A percentile compares a stretch with the other conserved stretches of the same genome.
These are phyloP conservation scores for Anabas testudineus DNA, from an alignment of 2,797 vertebrate species.

Conservation along the genomic window DNA sequence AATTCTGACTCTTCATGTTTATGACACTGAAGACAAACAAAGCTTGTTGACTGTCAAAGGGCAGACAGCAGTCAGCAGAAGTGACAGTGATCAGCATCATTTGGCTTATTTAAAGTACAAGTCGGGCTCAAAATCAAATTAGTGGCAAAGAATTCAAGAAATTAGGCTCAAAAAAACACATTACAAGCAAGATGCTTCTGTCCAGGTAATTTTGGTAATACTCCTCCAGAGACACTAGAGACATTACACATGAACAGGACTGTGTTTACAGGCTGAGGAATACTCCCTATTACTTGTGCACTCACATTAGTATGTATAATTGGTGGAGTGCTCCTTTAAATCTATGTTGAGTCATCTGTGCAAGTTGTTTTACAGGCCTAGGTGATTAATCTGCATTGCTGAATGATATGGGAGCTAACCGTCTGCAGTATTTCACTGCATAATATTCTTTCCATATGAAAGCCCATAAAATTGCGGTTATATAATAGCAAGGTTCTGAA, in stretches of 20 bases:
- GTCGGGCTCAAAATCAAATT: too few species aligned
- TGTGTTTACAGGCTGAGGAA: not conserved
- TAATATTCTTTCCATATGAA: slow-evolving; percentile 30
- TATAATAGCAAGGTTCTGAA: slow-evolving; percentile 47
- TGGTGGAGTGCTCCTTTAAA: slow-evolving; percentile 2
- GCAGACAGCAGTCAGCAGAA: too few species aligned
- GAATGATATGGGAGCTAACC: slow-evolving; percentile 20
- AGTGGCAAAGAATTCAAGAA: too few species aligned
- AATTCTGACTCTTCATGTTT: too few species aligned
- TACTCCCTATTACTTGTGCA: not conserved
- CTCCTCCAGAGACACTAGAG: not conserved
- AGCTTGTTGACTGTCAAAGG: too few species aligned
- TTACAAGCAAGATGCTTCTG: too few species aligned
- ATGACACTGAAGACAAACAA: too few species aligned
- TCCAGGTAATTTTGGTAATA: too few species aligned
- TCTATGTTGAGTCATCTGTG: not conserved
- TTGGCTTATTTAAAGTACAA: too few species aligned
- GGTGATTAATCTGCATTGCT: not conserved
- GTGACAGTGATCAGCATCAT: too few species aligned
- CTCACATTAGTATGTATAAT: not conserved
- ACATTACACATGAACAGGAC: not conserved
- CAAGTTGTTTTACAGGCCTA: not conserved
- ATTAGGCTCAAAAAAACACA: too few species aligned
- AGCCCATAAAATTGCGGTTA: slow-evolving; percentile 25
- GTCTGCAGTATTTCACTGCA: slow-evolving; percentile 20